Conservation (phyloP, 2,888 invertebrate genomes). For the Ormyrus pomaceus region DNA sequence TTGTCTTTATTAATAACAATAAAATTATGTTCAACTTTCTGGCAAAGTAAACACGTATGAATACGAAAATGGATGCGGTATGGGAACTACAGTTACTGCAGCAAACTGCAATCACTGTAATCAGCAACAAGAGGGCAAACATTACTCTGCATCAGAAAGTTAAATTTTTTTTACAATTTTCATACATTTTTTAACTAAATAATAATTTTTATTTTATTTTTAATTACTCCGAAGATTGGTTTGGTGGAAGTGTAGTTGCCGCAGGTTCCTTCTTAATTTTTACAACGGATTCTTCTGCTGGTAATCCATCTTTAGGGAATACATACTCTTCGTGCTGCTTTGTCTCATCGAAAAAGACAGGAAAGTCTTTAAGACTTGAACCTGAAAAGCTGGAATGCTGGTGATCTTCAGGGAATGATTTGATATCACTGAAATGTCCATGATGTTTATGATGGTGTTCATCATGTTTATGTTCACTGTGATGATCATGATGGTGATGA, state of each 20-base stretch:
- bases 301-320: slow-evolving; percentile 36
- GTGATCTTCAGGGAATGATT: not conserved
- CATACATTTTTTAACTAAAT: slow-evolving; percentile 6
- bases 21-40: slow-evolving; percentile 24
- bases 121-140: not conserved
- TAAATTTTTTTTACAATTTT: slow-evolving; percentile 29
- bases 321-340: slow-evolving; percentile 38
- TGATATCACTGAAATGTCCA: not conserved
- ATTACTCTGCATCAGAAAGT: slow-evolving; percentile 6
- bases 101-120: not conserved
- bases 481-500: slow-evolving; percentile 21
- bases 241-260: slow-evolving; percentile 13
- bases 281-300: slow-evolving; percentile 13
- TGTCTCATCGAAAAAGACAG: slow-evolving; percentile 24
- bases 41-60: slow-evolving; percentile 11
- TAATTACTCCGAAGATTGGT: slow-evolving; percentile 15
- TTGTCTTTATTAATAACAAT: slow-evolving; percentile 46
- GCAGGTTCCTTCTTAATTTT: slow-evolving; percentile 21
- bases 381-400: slow-evolving; percentile 7
- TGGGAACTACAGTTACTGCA: not conserved
- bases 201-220: slow-evolving; percentile 1
- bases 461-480: slow-evolving; percentile 11
- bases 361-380: slow-evolving; percentile 21
- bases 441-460: slow-evolving; percentile 12
- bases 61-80: not conserved